Percentiles rank a stretch among this genome's conserved stretches.
phyloP scores from a whole-genome alignment of 2,888 invertebrate genomes.

The Stratiomys singularior region DNA sequence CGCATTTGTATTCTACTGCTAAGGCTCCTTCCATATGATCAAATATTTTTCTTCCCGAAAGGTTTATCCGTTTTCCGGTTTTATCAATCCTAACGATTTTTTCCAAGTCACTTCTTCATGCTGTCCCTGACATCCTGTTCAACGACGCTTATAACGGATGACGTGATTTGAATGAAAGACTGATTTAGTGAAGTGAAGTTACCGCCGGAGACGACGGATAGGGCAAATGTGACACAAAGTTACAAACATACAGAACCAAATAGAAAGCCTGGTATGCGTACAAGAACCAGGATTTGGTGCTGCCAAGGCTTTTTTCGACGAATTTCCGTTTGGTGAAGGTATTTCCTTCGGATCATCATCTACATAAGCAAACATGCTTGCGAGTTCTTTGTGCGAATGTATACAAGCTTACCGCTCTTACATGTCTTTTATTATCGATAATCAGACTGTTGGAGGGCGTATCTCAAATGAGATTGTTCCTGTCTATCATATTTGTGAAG shows the following conservation, averaged over 20 bases:
- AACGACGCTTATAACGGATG: constrained; percentile 50
- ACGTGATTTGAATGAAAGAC: constrained; percentile 44
- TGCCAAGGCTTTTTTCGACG: constrained; percentile 12
- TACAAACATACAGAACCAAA: neutral
- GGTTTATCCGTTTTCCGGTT: constrained; percentile 42
- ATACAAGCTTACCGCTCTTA: neutral
- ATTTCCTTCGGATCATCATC: constrained; percentile 37
- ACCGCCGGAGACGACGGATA: neutral
- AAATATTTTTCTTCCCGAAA: constrained; percentile 25
- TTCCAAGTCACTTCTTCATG: constrained; percentile 39
- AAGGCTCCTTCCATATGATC: constrained; percentile 10
- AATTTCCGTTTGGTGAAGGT: neutral
- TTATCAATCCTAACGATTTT: constrained; percentile 33
- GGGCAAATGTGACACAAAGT: neutral
- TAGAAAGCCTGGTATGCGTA: neutral
- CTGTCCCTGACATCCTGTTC: constrained; percentile 50
- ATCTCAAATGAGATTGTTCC: constrained; percentile 1
- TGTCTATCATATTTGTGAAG: constrained; percentile 4
- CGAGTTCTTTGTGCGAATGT: constrained; percentile 13
- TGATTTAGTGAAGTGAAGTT: constrained; percentile 21
- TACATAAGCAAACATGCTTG: constrained; percentile 37
- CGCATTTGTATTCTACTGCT: constrained; percentile 36
- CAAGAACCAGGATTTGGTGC: neutral
- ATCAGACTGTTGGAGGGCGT: neutral
- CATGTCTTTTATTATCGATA: constrained; percentile 5